phyloP scores from a whole-genome alignment of 2,797 vertebrate genomes.

The Nyctalus aviator region DNA sequence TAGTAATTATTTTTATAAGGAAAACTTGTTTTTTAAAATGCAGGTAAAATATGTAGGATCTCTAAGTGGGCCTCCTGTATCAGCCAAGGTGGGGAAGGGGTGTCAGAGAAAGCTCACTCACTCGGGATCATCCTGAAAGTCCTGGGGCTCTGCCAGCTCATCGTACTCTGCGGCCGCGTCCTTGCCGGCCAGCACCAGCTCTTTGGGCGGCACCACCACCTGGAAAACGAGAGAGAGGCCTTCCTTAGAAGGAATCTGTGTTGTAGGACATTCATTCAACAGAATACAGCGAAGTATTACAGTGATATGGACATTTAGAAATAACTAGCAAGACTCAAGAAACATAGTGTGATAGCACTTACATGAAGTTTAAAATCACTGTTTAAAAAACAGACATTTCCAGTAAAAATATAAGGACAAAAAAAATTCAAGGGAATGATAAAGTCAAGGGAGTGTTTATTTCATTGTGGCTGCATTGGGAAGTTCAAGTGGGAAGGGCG shows the following conservation, averaged over 20 bases:
- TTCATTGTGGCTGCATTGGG: neutral
- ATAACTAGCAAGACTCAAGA: neutral
- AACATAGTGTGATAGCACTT: neutral
- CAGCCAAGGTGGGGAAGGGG: neutral
- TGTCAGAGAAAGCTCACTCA: slow-evolving; percentile 85
- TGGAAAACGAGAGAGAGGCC: slow-evolving; percentile 79
- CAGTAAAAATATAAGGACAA: neutral
- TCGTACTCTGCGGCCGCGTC: slow-evolving; percentile 99
- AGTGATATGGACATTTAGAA: neutral
- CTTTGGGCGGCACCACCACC: slow-evolving; percentile 95
- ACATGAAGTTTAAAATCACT: neutral
- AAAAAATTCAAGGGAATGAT: neutral
- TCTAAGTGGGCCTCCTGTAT: neutral
- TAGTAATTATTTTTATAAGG: slow-evolving; percentile 49
- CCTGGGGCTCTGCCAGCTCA: slow-evolving; percentile 97
- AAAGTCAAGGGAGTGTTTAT: neutral
- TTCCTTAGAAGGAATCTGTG: neutral
- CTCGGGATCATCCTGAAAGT: slow-evolving; percentile 99
- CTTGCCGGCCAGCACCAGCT: slow-evolving; percentile 96
- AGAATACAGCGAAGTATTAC: neutral
- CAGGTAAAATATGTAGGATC: neutral
- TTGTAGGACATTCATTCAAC: neutral
- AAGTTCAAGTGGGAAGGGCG: neutral
- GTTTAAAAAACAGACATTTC: neutral
- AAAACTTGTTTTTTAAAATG: neutral